phyloP scores from a whole-genome alignment of 2,113 vertebrate species.

The Copsychus sechellarum region DNA sequence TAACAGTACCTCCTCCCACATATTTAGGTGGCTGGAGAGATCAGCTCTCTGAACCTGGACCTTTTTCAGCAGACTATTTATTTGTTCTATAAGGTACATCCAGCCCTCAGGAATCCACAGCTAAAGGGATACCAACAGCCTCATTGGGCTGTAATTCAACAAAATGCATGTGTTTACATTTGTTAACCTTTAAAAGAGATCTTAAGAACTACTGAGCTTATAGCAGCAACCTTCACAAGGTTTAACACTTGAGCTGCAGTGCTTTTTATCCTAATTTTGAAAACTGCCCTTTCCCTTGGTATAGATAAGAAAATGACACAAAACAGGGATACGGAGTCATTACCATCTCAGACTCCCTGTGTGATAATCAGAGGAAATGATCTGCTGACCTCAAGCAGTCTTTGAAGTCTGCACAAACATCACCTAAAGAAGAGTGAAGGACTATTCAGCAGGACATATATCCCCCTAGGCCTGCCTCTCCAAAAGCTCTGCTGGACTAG shows the following conservation, averaged over 20 bases:
- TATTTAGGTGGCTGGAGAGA: not conserved
- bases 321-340: not conserved
- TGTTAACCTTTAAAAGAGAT: not conserved
- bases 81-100: not conserved
- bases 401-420: not conserved
- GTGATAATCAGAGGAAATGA: slow-evolving; percentile 7
- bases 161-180: not conserved
- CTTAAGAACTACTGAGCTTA: not conserved
- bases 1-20: not conserved
- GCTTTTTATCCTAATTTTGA: not conserved
- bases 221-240: not conserved
- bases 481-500: not conserved
- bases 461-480: not conserved
- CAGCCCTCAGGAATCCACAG: not conserved
- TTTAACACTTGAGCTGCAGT: not conserved
- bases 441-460: not conserved
- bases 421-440: not conserved
- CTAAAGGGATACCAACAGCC: not conserved
- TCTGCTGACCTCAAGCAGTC: slow-evolving; percentile 2
- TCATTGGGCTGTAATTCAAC: not conserved
- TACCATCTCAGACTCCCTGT: not conserved
- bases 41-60: not conserved
- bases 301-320: not conserved
- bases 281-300: not conserved
- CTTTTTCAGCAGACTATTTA: not conserved